A percentile compares a stretch with the other conserved stretches of the same genome.
Evolutionary conservation across 2,797 vertebrate genomes (phyloP).

Genomic region (Atherinosoma microstoma): DNA sequence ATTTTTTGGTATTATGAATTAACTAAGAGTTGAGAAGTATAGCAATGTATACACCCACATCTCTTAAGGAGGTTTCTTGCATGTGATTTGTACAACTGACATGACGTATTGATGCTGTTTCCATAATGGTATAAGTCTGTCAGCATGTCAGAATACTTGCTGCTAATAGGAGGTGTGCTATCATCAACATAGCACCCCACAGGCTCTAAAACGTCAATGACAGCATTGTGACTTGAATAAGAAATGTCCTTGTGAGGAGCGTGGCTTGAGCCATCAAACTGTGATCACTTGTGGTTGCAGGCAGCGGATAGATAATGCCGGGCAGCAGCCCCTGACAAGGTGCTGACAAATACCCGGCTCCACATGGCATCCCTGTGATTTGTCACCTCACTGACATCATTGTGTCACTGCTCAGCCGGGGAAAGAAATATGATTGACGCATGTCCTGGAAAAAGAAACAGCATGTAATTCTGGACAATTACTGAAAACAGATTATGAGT

Average conservation of each 20-base stretch:
- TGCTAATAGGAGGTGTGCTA: slow-evolving; percentile 68
- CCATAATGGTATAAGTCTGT: slow-evolving; percentile 62
- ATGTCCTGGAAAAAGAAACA: slow-evolving; percentile 41
- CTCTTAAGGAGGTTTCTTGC: slow-evolving; percentile 15
- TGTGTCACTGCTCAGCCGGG: slow-evolving; percentile 63
- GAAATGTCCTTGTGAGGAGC: slow-evolving; percentile 65
- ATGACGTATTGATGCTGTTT: slow-evolving; percentile 56
- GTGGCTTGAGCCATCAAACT: slow-evolving; percentile 77
- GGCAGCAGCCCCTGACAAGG: slow-evolving; percentile 64
- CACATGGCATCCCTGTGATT: slow-evolving; percentile 62
- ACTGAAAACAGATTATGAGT: slow-evolving; percentile 6
- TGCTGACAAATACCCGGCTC: slow-evolving; percentile 67
- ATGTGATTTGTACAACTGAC: slow-evolving; percentile 51
- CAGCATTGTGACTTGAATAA: slow-evolving; percentile 80
- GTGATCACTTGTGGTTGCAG: slow-evolving; percentile 77
- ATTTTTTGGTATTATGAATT: neutral
- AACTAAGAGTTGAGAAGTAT: slow-evolving; percentile 10
- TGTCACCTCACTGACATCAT: slow-evolving; percentile 62
- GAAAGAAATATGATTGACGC: slow-evolving; percentile 64
- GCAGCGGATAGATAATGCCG: slow-evolving; percentile 68
- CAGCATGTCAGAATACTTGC: slow-evolving; percentile 50
- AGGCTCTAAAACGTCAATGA: slow-evolving; percentile 68
- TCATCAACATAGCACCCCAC: slow-evolving; percentile 51
- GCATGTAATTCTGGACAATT: slow-evolving; percentile 15
- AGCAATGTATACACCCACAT: slow-evolving; percentile 8